Evolutionary conservation across 2,888 invertebrate genomes (phyloP).

Genomic region (Vannuccia rotundouncinata): DNA sequence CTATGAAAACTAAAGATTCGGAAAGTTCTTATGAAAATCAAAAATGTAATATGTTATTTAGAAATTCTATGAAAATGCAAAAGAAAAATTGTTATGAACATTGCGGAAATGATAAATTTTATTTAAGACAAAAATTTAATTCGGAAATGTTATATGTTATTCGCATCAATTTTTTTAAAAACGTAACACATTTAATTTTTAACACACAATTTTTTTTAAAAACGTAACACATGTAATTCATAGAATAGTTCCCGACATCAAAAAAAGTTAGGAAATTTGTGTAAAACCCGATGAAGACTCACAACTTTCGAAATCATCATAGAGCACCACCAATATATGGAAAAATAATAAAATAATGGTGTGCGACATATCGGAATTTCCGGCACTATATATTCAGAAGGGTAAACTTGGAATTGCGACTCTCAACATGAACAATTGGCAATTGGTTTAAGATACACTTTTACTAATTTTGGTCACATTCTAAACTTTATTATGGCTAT

Average conservation of each 20-base stretch:
- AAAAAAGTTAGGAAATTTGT: background rate
- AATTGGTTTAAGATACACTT: slow-evolving; percentile 11
- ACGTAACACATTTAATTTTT: too few relatives aligned
- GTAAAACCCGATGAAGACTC: slow-evolving; percentile 16
- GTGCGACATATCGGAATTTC: slow-evolving; percentile 1
- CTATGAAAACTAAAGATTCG: too few relatives aligned
- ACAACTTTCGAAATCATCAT: slow-evolving; percentile 14
- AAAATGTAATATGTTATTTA: too few relatives aligned
- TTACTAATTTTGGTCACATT: slow-evolving; percentile 13
- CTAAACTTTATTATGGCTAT: slow-evolving; percentile 14
- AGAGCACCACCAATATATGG: background rate
- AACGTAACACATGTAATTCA: slow-evolving; percentile 14
- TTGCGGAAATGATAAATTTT: too few relatives aligned
- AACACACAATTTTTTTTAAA: too few relatives aligned
- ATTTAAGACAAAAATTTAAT: too few relatives aligned
- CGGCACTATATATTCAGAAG: slow-evolving; percentile 14
- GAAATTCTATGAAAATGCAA: too few relatives aligned
- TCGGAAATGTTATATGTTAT: too few relatives aligned
- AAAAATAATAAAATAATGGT: background rate
- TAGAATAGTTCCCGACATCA: background rate
- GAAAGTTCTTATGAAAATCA: too few relatives aligned
- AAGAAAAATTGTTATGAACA: too few relatives aligned
- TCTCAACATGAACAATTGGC: background rate
- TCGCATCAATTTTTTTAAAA: too few relatives aligned
- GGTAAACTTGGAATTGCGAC: slow-evolving; percentile 3